A percentile compares a stretch with the other conserved stretches of the same genome.
Conservation (phyloP, 2,113 vertebrate species). For the Myodes glareolus region DNA sequence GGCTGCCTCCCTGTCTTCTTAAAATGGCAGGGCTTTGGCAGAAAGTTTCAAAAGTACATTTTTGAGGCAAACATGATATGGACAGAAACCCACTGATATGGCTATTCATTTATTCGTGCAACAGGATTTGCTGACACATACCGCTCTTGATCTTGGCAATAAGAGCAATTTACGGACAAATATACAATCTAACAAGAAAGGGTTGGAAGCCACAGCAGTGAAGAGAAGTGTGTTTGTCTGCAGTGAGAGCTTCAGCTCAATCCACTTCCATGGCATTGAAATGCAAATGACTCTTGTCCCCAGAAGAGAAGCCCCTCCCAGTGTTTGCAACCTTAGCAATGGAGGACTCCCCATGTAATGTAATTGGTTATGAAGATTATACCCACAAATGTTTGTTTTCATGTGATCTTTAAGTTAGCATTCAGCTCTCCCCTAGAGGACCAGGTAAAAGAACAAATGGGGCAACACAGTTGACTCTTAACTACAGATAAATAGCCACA, state of each 20-base stretch:
- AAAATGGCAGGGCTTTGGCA: background rate
- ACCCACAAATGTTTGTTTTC: background rate
- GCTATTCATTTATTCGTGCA: slow-evolving; percentile 33
- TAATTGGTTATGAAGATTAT: background rate
- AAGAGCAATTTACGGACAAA: slow-evolving; percentile 34
- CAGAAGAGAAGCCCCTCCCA: background rate
- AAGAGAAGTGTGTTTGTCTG: slow-evolving; percentile 17
- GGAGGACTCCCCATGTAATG: background rate
- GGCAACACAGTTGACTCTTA: background rate
- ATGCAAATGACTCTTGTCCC: slow-evolving; percentile 39
- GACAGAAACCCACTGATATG: background rate
- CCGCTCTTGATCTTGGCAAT: background rate
- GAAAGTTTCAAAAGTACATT: background rate
- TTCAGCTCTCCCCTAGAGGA: background rate
- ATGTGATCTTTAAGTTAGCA: slow-evolving; percentile 12
- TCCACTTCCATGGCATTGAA: background rate
- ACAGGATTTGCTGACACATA: slow-evolving; percentile 11
- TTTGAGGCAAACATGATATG: background rate
- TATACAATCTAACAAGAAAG: slow-evolving; percentile 31
- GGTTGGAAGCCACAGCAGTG: background rate
- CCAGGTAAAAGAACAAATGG: background rate
- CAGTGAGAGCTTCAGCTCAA: slow-evolving; percentile 32
- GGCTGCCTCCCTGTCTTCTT: background rate
- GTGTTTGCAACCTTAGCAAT: background rate
- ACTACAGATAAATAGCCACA: background rate